Evolutionary conservation across 2,797 vertebrate genomes (phyloP), one percentile per base, ranked within the genome.

Genomic region (Uromys caudimaculatus): DNA sequence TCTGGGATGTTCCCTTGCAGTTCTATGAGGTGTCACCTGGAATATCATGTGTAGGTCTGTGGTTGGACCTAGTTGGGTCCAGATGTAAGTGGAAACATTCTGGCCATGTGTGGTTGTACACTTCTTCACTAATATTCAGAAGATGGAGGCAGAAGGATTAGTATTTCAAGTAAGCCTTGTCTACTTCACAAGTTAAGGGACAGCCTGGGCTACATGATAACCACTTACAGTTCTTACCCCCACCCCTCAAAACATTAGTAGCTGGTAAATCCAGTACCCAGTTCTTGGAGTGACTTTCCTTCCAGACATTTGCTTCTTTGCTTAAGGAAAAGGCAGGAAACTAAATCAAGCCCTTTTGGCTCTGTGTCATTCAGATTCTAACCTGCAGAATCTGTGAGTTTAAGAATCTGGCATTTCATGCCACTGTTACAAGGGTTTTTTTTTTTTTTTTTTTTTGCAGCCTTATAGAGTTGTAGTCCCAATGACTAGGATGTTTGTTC

Each of bases 401-500:
- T n/a, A 71, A 77, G 52, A 86, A 44, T 17, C 67, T 35, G 16
- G 44, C 54, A 94, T 75, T 86, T 91, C 67, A 79, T 64, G 32
- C 29, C 27, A 44, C 6, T 71, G 23, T 56, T 90, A 81, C 67
- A 67, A 73, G 75, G 56, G n/a, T n/a, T n/a, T n/a, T n/a, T n/a
- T n/a, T n/a, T 75, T 73, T 12, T 54, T 82, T 90, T 81, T 75
- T 92, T 50, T 54, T 79, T 54, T 73, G 35, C 7, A 76, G 27
- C 9, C 29, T 6, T 54, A 13, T 8, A n/a, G 75, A 69, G 89
- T 8, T 91, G 44, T 60, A 82, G 54, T 29, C 27, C 41, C 60
- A 93, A 9, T 83, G 67, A 78, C 41, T 35, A 77, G 83, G 11
- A 58, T 93, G 35, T 86, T 90, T 94, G 47, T 87, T 93, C 71